Evolutionary conservation across 2,797 vertebrate genomes (phyloP), one percentile per base, ranked within the genome.

Genomic region (Urocyon cinereoargenteus): DNA sequence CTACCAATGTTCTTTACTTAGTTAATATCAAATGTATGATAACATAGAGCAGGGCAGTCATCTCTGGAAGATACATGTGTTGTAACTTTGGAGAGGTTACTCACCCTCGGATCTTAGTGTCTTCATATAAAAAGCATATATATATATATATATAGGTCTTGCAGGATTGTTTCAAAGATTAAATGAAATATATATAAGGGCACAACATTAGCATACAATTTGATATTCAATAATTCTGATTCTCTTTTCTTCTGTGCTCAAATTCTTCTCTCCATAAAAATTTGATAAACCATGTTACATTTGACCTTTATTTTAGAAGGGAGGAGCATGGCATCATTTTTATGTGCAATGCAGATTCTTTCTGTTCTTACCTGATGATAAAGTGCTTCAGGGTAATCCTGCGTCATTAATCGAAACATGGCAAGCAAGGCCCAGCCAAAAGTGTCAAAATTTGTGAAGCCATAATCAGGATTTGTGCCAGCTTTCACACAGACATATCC

Each of bases 381-480:
- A 49, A 99, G 99, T 94, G 99, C 99, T 96, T 99, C 99, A 99
- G 99, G 99, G 98, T 91, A 99, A 98, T 99, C 99, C 96, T 99
- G 99, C 0, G 99, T 99, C 99, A 99, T 99, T 96, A 99, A 98
- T 40, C 99, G 99, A 97, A 99, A 99, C 22, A 99, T 98, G 4
- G 99, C 99, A 92, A 99, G 99, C 51, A 99, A 99, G 18, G 99
- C 99, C 99, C 99, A 99, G 78, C 99, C 99, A 89, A 99, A 99
- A 96, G 99, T 99, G 97, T 99, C 99, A 98, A 99, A 99, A 98
- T 99, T 99, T 70, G 99, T 99, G 94, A 99, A 99, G 95, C 99
- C 99, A 51, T 99, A 99, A 98, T 99, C 99, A 96, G 99, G 99
- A 98, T 99, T 99, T 53, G 89, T 98, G 81, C 99, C 99, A 28